phyloP scores from a whole-genome alignment of 2,888 invertebrate species.

The Stomorhina lunata region DNA sequence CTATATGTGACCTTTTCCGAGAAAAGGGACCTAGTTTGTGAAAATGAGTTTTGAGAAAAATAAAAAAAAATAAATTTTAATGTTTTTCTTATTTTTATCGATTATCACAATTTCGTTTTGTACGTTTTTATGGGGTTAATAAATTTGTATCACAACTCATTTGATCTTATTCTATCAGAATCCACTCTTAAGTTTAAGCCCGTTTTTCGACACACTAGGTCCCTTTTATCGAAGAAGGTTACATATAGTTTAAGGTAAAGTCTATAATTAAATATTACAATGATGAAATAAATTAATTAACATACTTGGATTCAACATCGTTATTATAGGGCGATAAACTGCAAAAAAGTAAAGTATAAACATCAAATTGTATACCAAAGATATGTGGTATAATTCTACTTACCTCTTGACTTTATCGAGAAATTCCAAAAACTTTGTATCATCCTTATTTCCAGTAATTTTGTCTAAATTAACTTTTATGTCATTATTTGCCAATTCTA shows the following conservation, averaged over 20 bases:
- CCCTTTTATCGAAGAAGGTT: too few species aligned
- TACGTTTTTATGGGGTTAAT: too few species aligned
- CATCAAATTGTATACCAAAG: background rate
- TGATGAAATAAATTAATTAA: constrained; percentile 35
- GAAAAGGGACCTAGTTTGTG: too few species aligned
- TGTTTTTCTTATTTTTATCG: background rate
- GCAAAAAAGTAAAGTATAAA: constrained; percentile 16
- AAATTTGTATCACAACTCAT: too few species aligned
- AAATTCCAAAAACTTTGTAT: constrained; percentile 77
- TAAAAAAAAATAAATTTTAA: background rate
- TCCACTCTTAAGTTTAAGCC: too few species aligned
- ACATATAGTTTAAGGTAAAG: too few species aligned
- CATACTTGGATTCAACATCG: constrained; percentile 72
- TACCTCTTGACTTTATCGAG: constrained; percentile 73
- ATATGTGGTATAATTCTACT: constrained; percentile 10
- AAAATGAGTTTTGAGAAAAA: too few species aligned
- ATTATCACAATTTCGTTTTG: too few species aligned
- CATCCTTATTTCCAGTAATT: constrained; percentile 75
- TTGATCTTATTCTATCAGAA: too few species aligned
- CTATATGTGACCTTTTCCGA: too few species aligned
- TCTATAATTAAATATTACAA: too few species aligned
- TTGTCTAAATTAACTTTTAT: constrained; percentile 74
- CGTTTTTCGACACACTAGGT: too few species aligned
- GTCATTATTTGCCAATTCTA: constrained; percentile 76
- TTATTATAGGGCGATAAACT: constrained; percentile 75